These are phyloP conservation scores for Coturnix japonica DNA, from an alignment of 2,113 vertebrate genomes.

Conservation along the genomic window DNA sequence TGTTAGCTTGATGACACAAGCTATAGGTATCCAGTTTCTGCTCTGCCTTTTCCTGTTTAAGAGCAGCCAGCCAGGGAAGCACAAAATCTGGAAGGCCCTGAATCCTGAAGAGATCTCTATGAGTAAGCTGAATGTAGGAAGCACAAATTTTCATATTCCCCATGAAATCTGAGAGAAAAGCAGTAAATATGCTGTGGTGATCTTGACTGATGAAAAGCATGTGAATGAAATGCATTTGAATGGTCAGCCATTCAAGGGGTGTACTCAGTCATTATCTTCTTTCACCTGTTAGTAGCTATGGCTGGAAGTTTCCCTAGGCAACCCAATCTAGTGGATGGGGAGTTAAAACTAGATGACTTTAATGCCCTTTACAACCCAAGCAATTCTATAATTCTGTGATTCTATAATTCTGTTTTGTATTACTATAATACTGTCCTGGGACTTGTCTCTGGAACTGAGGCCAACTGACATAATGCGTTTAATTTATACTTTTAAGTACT, in stretches of 20 bases:
- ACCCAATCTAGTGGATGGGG: no score
- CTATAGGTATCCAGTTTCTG: background rate
- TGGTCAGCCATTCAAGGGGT: background rate
- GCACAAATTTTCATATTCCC: background rate
- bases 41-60: background rate
- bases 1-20: background rate
- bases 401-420: background rate
- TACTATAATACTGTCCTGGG: background rate
- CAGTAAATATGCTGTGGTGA: background rate
- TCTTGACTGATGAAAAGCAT: background rate
- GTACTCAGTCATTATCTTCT: background rate
- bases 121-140: background rate
- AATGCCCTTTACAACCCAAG: no score
- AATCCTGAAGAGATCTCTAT: background rate
- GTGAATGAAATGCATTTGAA: background rate
- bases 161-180: background rate
- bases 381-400: no score
- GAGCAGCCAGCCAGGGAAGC: background rate
- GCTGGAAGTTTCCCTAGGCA: no score
- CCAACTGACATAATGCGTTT: fast-evolving
- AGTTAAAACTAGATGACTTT: no score
- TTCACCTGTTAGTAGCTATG: background rate
- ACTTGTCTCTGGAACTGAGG: background rate
- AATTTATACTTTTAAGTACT: background rate
- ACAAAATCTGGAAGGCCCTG: background rate